Base-by-base conservation (phyloP, 2,797 vertebrate genomes). In the Sebastes vulpes region DNA sequence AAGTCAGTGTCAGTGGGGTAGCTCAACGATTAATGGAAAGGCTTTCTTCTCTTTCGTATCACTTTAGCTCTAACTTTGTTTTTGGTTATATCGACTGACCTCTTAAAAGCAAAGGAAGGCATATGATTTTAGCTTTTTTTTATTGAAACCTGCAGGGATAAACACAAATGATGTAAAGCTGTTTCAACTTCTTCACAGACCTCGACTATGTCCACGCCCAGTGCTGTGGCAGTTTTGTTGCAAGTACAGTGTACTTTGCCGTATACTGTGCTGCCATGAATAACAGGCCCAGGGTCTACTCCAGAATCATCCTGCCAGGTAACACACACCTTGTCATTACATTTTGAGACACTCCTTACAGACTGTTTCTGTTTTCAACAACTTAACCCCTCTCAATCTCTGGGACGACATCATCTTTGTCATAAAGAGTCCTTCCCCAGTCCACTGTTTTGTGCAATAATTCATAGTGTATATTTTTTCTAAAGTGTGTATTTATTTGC, bases 171-270 rank as follows among this genome's bases (percentile, higher is more conserved):
- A n/a, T 50, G 46, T 50, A n/a, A 50, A 50, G 18, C 18, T 50
- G 46, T 50, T 9, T 29, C 0, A 0, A 1, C 18, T 75, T 25
- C 53, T 28, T 18, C 31, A 78, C 95, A 99, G 98, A 98, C 89
- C 92, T 97, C 29, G 97, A 99, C 89, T 99, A 99, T 14, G 94
- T 98, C 20, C 96, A 96, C 77, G 96, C 97, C 4, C 96, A 97
- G 72, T 96, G 95, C 79, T 97, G 93, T 6, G 97, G 97, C 35
- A 97, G 98, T 84, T 98, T 99, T 89, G 77, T 97, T 54, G 92
- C 95, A 1, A 98, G 97, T 86, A 97, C 97, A 0, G 4, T 97
- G 50, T 99, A 98, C 85, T 98, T 99, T 83, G 75, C 96, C 52
- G 92, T 96, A 58, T 99, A 99, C 87, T 98, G 97, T 66, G 88